Evolutionary conservation across 2,113 vertebrate species (phyloP), one percentile per base, ranked within the genome.

Genomic region (Ochotona curzoniae): DNA sequence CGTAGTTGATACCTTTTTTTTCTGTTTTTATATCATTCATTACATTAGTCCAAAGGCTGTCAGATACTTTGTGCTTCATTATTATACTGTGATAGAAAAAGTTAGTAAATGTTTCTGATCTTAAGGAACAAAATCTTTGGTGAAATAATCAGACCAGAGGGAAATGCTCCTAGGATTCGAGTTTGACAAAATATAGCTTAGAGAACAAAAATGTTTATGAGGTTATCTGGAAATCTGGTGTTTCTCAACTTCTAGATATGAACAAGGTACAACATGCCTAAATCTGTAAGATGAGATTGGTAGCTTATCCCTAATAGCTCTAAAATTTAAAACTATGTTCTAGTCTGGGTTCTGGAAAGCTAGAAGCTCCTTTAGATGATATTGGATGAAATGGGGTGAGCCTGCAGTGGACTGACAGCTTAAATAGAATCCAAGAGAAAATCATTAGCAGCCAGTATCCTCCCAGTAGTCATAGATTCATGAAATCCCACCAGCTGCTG

Each of bases 401-500:
- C 21, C 35, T 69, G 4, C 49, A 69, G 11, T 88, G 26, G 47
- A 30, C 51, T 86, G 64, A 64, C 35, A 94, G 75, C 78, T 73
- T 91, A 47, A 89, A 81, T 84, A 81, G 88, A 95, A 71, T 23
- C 44, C 1, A 8, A 49, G 64, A 90, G 44, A 79, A 12, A 51
- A 63, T 88, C n/a, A 69, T 81, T 75, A 86, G 38, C 38, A 71
- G 13, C 54, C 75, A 38, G 64, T 67, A 71, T 67, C 90, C 75
- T 95, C 38, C 25, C 23, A 51, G 21, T 38, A 81, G 54, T 76
- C n/a, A 80, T 35, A 92, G 85, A 87, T 21, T 83, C 90, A 38
- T 80, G 75, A 92, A 89, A 86, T 80, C 83, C 67, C 64, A 90
- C 83, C 80, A 92, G 91, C 93, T 89, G 88, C 79, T 73, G 1